These are phyloP conservation scores for Nymphalis io DNA, from an alignment of 1,140 invertebrate species.

Conservation along the genomic window DNA sequence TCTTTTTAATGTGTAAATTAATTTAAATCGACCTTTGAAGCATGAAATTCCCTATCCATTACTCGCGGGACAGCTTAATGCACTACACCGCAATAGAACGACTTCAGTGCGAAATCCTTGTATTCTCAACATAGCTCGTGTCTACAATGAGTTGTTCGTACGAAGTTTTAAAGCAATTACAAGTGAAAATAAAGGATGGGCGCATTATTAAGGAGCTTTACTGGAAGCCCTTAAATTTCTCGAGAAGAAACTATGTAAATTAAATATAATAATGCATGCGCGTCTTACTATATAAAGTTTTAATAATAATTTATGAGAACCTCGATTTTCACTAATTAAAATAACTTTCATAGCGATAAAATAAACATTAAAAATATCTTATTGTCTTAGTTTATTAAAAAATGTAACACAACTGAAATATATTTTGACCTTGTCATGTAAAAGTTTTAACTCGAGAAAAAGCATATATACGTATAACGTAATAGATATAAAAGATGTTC, in stretches of 20 bases:
- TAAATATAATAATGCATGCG: slow-evolving; percentile 17
- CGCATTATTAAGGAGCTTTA: slow-evolving; percentile 33
- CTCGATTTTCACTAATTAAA: slow-evolving; percentile 2
- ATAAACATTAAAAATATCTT: too few species aligned
- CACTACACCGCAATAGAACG: slow-evolving; percentile 52
- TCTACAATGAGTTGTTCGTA: slow-evolving; percentile 32
- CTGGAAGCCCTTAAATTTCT: slow-evolving; percentile 31
- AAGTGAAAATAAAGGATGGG: slow-evolving; percentile 38
- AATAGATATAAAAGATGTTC: too few species aligned
- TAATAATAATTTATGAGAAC: neutral
- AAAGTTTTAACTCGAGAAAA: too few species aligned
- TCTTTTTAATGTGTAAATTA: slow-evolving; percentile 77
- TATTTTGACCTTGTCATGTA: too few species aligned
- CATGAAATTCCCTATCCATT: slow-evolving; percentile 76
- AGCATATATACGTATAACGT: too few species aligned
- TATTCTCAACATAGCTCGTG: slow-evolving; percentile 37
- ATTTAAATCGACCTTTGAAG: slow-evolving; percentile 73
- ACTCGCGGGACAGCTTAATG: slow-evolving; percentile 69
- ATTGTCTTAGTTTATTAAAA: neutral
- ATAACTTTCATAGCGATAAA: neutral
- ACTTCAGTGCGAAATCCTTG: slow-evolving; percentile 54
- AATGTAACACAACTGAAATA: neutral
- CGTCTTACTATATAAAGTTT: neutral
- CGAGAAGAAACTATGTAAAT: slow-evolving; percentile 21
- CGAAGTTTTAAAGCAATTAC: slow-evolving; percentile 40